A percentile compares a stretch with the other conserved stretches of the same genome.
phyloP scores from a whole-genome alignment of 2,113 vertebrate genomes.

The Urocitellus parryii region DNA sequence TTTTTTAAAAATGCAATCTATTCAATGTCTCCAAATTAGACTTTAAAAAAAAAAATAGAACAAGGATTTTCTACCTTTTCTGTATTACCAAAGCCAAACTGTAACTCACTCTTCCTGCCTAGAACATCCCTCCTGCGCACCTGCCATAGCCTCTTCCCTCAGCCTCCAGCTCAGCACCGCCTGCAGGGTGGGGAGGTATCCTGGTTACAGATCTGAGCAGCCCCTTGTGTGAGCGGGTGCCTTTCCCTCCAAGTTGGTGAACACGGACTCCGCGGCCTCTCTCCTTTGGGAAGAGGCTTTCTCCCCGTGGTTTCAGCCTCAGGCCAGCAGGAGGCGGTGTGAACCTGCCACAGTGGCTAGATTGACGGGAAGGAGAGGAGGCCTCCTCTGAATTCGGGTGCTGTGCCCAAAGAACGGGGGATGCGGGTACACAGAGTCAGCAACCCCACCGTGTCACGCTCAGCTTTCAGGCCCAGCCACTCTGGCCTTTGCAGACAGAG shows the following conservation, averaged over 20 bases:
- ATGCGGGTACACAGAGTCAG: too few species aligned
- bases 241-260: neutral
- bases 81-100: constrained; percentile 12
- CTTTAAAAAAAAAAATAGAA: constrained; percentile 41
- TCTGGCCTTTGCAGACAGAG: neutral
- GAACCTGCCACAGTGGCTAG: neutral
- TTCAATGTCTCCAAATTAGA: constrained; percentile 1
- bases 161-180: too few species aligned
- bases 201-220: neutral
- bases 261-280: neutral
- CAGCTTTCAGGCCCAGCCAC: neutral
- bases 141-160: neutral
- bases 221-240: too few species aligned
- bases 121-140: neutral
- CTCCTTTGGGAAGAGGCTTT: neutral
- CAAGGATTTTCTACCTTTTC: constrained; percentile 20
- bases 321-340: neutral
- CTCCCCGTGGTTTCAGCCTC: neutral
- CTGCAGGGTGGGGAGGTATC: neutral
- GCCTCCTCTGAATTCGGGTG: neutral
- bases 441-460: too few species aligned
- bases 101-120: neutral
- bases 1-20: constrained; percentile 12
- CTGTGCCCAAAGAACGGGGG: neutral
- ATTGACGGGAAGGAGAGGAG: neutral